phyloP scores from a whole-genome alignment of 1,140 invertebrate genomes.

The Ephestia elutella region DNA sequence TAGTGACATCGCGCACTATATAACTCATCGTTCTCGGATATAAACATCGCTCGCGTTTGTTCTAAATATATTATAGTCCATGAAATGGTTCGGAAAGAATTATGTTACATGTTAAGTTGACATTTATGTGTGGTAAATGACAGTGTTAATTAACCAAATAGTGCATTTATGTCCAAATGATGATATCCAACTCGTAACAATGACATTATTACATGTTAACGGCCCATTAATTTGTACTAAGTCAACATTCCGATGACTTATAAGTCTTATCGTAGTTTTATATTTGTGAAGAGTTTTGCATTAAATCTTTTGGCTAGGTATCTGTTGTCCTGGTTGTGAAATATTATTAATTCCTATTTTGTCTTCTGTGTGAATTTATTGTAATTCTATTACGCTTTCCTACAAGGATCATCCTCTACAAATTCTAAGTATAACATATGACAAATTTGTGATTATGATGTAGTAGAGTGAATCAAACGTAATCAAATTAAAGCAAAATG shows the following conservation, averaged over 20 bases:
- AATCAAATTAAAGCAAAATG: conserved; percentile 16
- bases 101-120: conserved; percentile 52
- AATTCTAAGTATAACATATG: no score
- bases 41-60: conserved; percentile 37
- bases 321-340: no score
- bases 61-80: conserved; percentile 40
- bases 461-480: no score
- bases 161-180: conserved; percentile 44
- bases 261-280: background rate
- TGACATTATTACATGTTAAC: conserved; percentile 42
- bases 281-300: background rate
- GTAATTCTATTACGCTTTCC: no score
- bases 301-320: background rate
- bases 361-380: no score
- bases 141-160: conserved; percentile 56
- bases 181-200: conserved; percentile 38
- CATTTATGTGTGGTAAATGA: conserved; percentile 49
- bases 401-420: no score
- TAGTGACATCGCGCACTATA: conserved; percentile 28
- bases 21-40: conserved; percentile 42
- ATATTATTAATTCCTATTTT: no score
- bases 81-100: conserved; percentile 46
- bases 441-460: no score
- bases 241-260: conserved; percentile 7
- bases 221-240: conserved; percentile 29